Percentiles rank a stretch among this genome's conserved stretches.
These are phyloP conservation scores for Tragelaphus imberbis DNA, from an alignment of 2,113 vertebrate species.

Conservation along the genomic window DNA sequence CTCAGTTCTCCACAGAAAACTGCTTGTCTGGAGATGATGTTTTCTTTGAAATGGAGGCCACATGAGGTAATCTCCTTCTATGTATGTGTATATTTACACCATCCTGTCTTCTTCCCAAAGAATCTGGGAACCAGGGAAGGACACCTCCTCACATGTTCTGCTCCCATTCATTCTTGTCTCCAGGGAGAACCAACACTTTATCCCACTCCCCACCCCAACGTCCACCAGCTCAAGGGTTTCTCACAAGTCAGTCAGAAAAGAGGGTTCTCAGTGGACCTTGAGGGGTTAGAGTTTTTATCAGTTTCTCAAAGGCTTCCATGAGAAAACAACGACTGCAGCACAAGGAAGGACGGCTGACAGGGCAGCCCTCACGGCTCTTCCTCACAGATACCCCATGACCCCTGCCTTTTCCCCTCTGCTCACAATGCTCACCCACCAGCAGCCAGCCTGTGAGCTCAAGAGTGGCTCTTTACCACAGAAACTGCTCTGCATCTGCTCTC, in stretches of 20 bases:
- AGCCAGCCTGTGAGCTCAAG: not conserved
- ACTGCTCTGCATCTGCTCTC: not conserved
- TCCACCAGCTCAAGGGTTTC: not conserved
- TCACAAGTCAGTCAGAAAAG: not conserved
- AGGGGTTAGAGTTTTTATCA: not conserved
- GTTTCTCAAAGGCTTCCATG: not conserved
- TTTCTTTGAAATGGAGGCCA: not conserved
- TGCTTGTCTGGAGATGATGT: not conserved
- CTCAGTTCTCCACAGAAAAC: not conserved
- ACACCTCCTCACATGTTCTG: not conserved
- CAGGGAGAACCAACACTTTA: not conserved
- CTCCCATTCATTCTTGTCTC: not conserved
- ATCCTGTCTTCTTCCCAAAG: not conserved
- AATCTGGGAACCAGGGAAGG: not conserved
- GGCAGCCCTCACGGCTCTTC: not conserved
- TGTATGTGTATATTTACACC: not conserved
- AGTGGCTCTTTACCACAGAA: not conserved
- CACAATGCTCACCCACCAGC: accelerated
- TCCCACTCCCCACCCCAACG: not conserved
- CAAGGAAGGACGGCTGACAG: not conserved
- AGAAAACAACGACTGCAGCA: not conserved
- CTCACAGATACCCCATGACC: accelerated
- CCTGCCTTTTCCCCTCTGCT: not conserved
- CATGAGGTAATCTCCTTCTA: not conserved
- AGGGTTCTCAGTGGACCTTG: not conserved